Base-by-base conservation (phyloP, 2,113 vertebrate genomes). In the Vidua macroura region DNA sequence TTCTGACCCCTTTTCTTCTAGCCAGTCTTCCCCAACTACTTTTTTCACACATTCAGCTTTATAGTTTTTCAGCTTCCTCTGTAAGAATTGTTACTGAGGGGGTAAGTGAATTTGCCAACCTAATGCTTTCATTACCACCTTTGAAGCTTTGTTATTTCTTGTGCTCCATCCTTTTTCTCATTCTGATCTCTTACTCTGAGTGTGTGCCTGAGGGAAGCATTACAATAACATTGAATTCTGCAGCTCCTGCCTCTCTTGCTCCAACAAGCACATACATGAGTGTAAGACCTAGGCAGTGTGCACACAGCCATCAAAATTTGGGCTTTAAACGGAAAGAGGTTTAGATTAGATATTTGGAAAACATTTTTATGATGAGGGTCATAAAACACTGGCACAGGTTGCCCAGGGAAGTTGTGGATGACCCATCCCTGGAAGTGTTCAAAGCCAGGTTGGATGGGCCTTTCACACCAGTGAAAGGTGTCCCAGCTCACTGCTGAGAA, bases 261-360 rank as follows among this genome's bases (percentile, higher is more conserved):
- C 37, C 52, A 72, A 15, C 20, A 81, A 70, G 22, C 33, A 63
- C 2, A 0, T 5, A 10, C 22, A 7, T 0, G 18, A 76, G 33
- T 17, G 21, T n/a, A 72, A 52, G 49, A 66, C 37, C 13, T 39
- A 35, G 43, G 22, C 59, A 77, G 46, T 13, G n/a, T 48, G 15
- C 31, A n/a, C 0, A 0, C n/a, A 48, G 37, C 19, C 2, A 2
- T 39, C 41, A 18, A 31, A 1, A 37, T 2, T 1, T 14, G 3
- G 3, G 39, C n/a, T 39, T 39, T 51, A 39, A 48, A 43, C 9
- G 44, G 30, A 35, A 70, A 66, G 18, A 68, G 25, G 33, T 52
- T 67, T 25, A 10, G 13, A 10, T 27, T 37, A 31, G 48, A 21
- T n/a, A 31, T 30, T 73, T 44, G 13, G 49, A 43, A 82, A 48